Evolutionary conservation across 2,113 vertebrate genomes (phyloP).

Genomic region (Tiliqua scincoides): DNA sequence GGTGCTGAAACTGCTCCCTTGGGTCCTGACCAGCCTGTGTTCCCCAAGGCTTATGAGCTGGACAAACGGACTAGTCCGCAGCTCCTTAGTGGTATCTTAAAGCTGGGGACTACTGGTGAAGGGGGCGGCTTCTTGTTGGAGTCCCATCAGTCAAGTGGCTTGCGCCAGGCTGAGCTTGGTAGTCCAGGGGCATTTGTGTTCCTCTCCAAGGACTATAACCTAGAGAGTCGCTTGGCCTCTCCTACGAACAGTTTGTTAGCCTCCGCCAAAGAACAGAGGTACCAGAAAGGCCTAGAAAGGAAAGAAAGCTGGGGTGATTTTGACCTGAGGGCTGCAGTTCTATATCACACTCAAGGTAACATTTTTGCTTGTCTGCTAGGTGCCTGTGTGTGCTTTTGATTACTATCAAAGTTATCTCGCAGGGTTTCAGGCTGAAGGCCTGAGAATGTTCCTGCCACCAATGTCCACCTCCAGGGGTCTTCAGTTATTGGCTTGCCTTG

Average conservation of each 20-base stretch:
- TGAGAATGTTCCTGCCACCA: neutral
- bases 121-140: constrained; percentile 81
- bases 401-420: neutral
- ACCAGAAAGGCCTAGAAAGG: constrained; percentile 89
- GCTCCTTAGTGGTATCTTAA: constrained; percentile 78
- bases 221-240: constrained; percentile 85
- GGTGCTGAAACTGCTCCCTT: constrained; percentile 82
- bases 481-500: too few relatives aligned
- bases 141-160: constrained; percentile 77
- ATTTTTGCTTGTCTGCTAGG: constrained; percentile 38
- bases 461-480: neutral
- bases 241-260: constrained; percentile 87
- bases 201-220: constrained; percentile 86
- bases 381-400: neutral
- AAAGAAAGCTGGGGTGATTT: constrained; percentile 92
- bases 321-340: constrained; percentile 94
- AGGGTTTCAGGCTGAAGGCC: neutral
- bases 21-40: constrained; percentile 84
- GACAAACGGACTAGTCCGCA: constrained; percentile 94
- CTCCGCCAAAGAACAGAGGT: constrained; percentile 88
- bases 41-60: constrained; percentile 87
- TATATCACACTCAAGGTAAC: constrained; percentile 99
- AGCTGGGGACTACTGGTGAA: constrained; percentile 78
- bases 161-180: constrained; percentile 80
- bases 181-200: constrained; percentile 85